Percentiles rank a stretch among this genome's conserved stretches.
Evolutionary conservation across 2,888 invertebrate species (phyloP).

Genomic region (Eilema griseolum): DNA sequence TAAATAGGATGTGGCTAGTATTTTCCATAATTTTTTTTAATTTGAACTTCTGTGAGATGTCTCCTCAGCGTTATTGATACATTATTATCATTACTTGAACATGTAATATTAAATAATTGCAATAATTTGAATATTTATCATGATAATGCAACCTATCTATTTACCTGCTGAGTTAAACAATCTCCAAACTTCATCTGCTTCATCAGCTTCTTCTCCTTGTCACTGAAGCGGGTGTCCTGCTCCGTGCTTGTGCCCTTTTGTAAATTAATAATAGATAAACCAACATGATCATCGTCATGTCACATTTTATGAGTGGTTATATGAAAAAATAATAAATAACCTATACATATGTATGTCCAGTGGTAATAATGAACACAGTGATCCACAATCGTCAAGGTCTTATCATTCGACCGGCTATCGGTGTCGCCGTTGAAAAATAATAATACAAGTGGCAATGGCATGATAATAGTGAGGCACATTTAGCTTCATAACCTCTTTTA

Average conservation of each 20-base stretch:
- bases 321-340: neutral
- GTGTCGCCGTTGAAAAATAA: conserved; percentile 4
- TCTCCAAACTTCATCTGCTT: conserved; percentile 99
- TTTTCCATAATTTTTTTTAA: too few relatives aligned
- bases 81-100: too few relatives aligned
- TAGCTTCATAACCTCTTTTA: neutral
- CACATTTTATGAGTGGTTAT: neutral
- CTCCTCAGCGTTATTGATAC: too few relatives aligned
- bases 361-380: neutral
- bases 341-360: neutral
- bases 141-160: neutral
- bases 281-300: neutral
- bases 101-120: too few relatives aligned
- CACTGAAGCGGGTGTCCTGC: conserved; percentile 99
- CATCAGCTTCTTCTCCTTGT: conserved; percentile 99
- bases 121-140: too few relatives aligned
- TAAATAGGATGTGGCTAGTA: too few relatives aligned
- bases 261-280: neutral
- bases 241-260: conserved; percentile 98
- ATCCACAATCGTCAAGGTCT: neutral
- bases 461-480: conserved; percentile 2
- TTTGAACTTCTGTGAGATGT: too few relatives aligned
- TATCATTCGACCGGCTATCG: neutral
- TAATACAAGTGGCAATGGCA: neutral
- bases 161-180: conserved; percentile 94